Evolutionary conservation across 2,888 invertebrate species (phyloP).

Genomic region (Coleophora flavipennella): DNA sequence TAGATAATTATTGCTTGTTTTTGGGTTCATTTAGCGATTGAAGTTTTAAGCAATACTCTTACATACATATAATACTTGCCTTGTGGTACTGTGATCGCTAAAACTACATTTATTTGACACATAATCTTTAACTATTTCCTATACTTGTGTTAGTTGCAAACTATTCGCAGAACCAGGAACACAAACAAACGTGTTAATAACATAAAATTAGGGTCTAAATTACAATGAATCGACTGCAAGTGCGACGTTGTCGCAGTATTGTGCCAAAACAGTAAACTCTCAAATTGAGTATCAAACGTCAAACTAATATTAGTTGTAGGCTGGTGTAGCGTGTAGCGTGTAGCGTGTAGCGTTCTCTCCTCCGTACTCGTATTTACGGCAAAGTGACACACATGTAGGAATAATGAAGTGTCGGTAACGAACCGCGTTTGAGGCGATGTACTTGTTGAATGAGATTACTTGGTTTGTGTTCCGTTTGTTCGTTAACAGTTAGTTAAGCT

Average conservation of each 20-base stretch:
- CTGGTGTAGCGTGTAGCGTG: too few species aligned
- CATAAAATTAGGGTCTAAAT: too few species aligned
- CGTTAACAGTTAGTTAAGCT: too few species aligned
- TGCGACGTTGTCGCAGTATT: conserved; percentile 31
- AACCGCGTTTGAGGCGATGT: conserved; percentile 1
- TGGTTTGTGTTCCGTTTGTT: too few species aligned
- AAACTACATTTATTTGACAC: conserved; percentile 3
- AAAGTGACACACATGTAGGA: conserved; percentile 18
- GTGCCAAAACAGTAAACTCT: conserved; percentile 48
- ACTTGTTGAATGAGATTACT: background rate
- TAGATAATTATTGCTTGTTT: too few species aligned
- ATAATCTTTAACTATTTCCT: conserved; percentile 1
- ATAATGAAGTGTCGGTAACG: conserved; percentile 16
- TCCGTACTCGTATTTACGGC: conserved; percentile 9
- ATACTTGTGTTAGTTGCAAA: too few species aligned
- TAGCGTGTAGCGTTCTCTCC: conserved; percentile 25
- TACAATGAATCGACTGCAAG: too few species aligned
- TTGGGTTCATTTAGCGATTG: too few species aligned
- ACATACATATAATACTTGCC: too few species aligned
- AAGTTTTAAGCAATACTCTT: too few species aligned
- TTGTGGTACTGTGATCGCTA: conserved; percentile 7
- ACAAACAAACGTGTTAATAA: too few species aligned
- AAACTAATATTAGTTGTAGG: conserved; percentile 49
- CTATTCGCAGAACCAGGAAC: too few species aligned
- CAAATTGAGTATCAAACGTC: conserved; percentile 45